phyloP scores from a whole-genome alignment of 2,113 vertebrate genomes.

The Nyctibius bracteatus region DNA sequence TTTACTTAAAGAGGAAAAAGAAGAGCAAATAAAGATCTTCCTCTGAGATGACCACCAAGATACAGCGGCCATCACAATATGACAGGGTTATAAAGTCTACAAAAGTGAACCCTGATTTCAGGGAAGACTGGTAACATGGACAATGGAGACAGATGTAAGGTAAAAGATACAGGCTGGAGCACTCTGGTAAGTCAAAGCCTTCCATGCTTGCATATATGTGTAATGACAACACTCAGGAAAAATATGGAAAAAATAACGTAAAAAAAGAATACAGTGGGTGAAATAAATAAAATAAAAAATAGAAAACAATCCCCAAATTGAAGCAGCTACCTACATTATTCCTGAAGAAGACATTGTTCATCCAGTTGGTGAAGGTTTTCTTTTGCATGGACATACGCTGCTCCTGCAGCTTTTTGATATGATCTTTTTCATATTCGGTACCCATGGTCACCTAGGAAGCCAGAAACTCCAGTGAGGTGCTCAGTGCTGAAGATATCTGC shows the following conservation, averaged over 20 bases:
- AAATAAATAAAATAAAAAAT: not conserved
- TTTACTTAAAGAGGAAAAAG: not conserved
- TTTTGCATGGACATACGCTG: slow-evolving; percentile 86
- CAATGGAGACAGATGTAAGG: not conserved
- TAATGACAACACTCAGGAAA: not conserved
- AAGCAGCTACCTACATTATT: slow-evolving; percentile 67
- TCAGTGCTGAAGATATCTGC: not conserved
- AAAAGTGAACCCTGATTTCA: not conserved
- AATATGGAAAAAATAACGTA: rapidly evolving
- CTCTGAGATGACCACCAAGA: not conserved
- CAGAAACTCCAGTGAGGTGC: not conserved
- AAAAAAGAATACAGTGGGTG: not conserved
- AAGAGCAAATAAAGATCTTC: not conserved
- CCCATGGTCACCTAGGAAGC: slow-evolving; percentile 65
- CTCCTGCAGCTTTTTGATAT: slow-evolving; percentile 85
- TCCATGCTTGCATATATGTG: not conserved
- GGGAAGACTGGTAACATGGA: not conserved
- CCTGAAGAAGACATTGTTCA: slow-evolving; percentile 85
- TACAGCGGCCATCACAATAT: not conserved
- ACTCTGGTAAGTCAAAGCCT: not conserved
- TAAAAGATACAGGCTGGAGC: not conserved
- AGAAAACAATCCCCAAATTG: not conserved
- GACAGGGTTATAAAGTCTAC: not conserved
- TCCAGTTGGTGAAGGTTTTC: slow-evolving; percentile 94
- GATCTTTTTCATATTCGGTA: slow-evolving; percentile 78